These are phyloP conservation scores for Agonopterix arenella DNA, from an alignment of 2,888 invertebrate genomes.

Conservation along the genomic window DNA sequence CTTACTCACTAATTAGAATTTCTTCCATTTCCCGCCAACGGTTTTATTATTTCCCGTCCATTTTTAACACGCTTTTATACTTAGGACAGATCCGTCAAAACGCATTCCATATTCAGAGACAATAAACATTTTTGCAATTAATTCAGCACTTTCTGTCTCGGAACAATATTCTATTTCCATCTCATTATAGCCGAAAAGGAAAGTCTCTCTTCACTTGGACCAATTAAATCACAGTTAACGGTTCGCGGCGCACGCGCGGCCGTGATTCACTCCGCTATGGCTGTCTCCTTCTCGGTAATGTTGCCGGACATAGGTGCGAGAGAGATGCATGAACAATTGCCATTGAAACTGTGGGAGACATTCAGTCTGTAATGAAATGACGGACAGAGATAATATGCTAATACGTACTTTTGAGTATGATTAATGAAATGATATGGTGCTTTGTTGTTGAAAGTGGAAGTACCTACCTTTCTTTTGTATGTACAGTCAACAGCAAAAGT, in stretches of 20 bases:
- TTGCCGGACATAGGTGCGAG: constrained; percentile 16
- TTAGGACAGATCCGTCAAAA: neutral
- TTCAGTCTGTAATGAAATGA: constrained; percentile 22
- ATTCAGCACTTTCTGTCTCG: neutral
- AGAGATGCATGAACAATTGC: constrained; percentile 45
- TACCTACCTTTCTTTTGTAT: neutral
- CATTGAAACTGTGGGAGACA: constrained; percentile 53
- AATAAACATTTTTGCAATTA: no score
- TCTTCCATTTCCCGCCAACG: no score
- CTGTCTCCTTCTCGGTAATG: constrained; percentile 19
- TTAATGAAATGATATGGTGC: constrained; percentile 21
- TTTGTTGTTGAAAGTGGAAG: neutral
- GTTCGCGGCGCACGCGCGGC: constrained; percentile 45
- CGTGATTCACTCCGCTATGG: constrained; percentile 23
- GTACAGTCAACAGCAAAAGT: no score
- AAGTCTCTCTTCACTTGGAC: constrained; percentile 19
- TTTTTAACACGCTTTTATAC: constrained; percentile 1
- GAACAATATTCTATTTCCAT: neutral
- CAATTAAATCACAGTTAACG: constrained; percentile 34
- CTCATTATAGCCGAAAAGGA: constrained; percentile 9
- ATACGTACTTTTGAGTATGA: constrained; percentile 31
- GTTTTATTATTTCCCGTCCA: no score
- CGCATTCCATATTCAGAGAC: neutral
- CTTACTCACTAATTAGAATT: no score
- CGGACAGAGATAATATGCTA: constrained; percentile 35